Base-by-base conservation (phyloP, 2,888 invertebrate species). In the Acleris literana region DNA sequence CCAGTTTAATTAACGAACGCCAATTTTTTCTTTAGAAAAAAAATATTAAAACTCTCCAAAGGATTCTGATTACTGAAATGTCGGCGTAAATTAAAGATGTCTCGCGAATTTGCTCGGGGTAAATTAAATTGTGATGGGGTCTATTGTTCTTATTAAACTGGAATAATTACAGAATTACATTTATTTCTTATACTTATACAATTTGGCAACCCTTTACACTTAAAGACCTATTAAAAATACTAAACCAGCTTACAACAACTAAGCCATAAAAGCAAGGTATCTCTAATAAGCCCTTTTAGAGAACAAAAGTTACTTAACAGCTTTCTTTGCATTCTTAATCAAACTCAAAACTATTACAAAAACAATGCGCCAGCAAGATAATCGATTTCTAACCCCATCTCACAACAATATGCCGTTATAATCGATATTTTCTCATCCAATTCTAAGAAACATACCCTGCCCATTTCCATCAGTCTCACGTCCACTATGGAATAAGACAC, bases 1-100 rank as follows among this genome's bases (percentile, higher is more conserved):
- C 86, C 82, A 82, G 85, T 88, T 89, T 88, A 88, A 90, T 90
- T 89, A 90, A 88, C 86, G 85, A 78, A 84, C 84, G 89, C 85
- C 86, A 88, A 88, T 65, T 65, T 89, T 39, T 89, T 88, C 83
- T 84, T 87, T 87, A 82, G 72, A 85, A 71, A 64, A 84, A 83
- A 77, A 76, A 87, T 85, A 80, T 78, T 81, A 78, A 46, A 83
- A 85, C 79, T 87, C 87, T 85, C 84, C 78, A 78, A 87, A 88
- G 88, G 83, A 82, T 86, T 86, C 77, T 87, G 87, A 87, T 87
- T 86, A 85, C 81, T 79, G 80, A 84, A 68, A 68, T 65, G 68
- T 58, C 58, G 65, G 65, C 64, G 58, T 22, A 65, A 66, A 63
- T 68, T 68, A 66, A 68, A 65, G 65, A 66, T 59, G 65, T 68